phyloP scores from a whole-genome alignment of 2,888 invertebrate species.

The Xanthostigma xanthostigma region DNA sequence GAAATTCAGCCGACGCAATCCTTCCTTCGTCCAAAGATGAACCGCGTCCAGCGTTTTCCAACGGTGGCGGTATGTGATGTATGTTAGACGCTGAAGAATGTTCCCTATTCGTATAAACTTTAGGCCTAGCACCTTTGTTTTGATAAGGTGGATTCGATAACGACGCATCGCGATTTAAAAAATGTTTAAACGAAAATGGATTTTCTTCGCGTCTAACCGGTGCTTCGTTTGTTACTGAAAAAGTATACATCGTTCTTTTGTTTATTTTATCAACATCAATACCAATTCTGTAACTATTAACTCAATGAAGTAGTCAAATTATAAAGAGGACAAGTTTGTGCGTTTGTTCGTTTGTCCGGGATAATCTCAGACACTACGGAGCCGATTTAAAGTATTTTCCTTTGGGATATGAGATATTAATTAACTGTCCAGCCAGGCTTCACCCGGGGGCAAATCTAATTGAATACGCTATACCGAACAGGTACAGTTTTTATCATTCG shows the following conservation, averaged over 20 bases:
- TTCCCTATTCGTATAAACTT: constrained; percentile 39
- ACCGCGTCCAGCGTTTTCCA: constrained; percentile 4
- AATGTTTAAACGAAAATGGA: constrained; percentile 76
- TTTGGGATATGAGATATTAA: no score
- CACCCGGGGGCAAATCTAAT: no score
- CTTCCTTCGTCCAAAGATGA: background rate
- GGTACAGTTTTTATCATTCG: no score
- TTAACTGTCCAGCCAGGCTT: no score
- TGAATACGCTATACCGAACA: no score
- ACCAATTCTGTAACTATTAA: background rate
- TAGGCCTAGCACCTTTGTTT: constrained; percentile 63
- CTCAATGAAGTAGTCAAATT: background rate
- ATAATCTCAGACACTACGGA: background rate
- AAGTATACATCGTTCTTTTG: background rate
- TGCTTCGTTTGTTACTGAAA: constrained; percentile 10
- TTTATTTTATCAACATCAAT: background rate
- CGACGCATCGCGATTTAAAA: constrained; percentile 48
- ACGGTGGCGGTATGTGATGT: constrained; percentile 6
- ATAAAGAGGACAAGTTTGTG: no score
- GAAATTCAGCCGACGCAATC: constrained; percentile 26
- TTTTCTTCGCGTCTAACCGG: constrained; percentile 42
- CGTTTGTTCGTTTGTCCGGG: background rate
- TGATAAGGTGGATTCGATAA: constrained; percentile 32
- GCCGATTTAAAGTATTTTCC: no score
- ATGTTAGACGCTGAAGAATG: constrained; percentile 20